Evolutionary conservation across 2,113 vertebrate genomes (phyloP), one percentile per base, ranked within the genome.

Genomic region (Dunckerocampus dactyliophorus): DNA sequence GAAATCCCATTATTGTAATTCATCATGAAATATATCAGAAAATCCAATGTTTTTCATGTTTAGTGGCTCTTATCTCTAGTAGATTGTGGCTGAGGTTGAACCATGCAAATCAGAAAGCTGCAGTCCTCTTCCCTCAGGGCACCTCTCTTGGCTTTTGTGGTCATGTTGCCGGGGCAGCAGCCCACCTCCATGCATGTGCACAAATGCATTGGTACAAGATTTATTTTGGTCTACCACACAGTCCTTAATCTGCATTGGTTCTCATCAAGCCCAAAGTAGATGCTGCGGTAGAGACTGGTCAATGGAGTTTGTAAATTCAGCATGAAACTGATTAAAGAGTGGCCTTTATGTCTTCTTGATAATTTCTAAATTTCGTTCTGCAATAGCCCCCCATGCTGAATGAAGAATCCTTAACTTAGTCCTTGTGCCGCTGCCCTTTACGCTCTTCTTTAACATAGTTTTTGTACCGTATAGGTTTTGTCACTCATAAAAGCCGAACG

Each of bases 401-500:
- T 39, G 45, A 55, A 21, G 15, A 42, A 28, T 61, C 51, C 31
- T 62, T n/a, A 48, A 19, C 57, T 53, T 54, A 16, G 28, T 50
- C 64, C 51, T 59, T 47, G 46, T 69, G 52, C 47, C 42, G 43
- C 58, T 71, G 49, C 43, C 63, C 68, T 75, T 15, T 52, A 47
- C 59, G 58, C 67, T 47, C 48, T 42, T 34, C 21, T 61, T 77
- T 59, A 63, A 67, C 68, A 65, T 68, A 59, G 52, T 66, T 45
- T 81, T 76, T 77, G 65, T 78, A 68, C 46, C 34, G 37, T 52
- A 67, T 69, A 77, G 87, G 64, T 69, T 77, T 83, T 69, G 80
- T 69, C 85, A 55, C 81, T 91, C 87, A 90, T 76, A 75, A 88
- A 86, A 90, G 75, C 83, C 54, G 76, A 68, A 62, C 0, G 72